A percentile compares a stretch with the other conserved stretches of the same genome.
Conservation (phyloP, 2,888 invertebrate genomes). For the Isoperla grammatica region DNA sequence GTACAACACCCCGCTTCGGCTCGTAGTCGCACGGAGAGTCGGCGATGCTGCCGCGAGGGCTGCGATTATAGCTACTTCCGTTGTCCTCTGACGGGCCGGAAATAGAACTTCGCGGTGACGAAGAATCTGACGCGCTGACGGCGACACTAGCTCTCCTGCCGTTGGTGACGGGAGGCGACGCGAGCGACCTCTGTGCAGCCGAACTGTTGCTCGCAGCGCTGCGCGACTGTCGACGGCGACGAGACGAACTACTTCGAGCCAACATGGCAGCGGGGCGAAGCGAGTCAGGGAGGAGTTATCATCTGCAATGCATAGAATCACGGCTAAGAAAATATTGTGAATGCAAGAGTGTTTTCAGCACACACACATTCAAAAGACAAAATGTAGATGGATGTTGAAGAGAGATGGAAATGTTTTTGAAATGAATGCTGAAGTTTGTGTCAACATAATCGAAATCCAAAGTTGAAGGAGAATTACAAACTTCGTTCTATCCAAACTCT, state of each 20-base stretch:
- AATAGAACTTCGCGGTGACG: conserved; percentile 34
- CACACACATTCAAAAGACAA: too few relatives aligned
- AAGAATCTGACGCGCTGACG: conserved; percentile 27
- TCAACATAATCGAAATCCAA: too few relatives aligned
- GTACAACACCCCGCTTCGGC: neutral
- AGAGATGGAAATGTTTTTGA: too few relatives aligned
- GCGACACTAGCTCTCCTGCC: conserved; percentile 33
- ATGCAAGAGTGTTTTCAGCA: too few relatives aligned
- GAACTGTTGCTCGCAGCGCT: conserved; percentile 50
- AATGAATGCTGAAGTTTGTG: too few relatives aligned
- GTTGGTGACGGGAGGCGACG: conserved; percentile 36
- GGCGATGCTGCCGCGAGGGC: conserved; percentile 42
- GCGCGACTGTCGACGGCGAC: conserved; percentile 60
- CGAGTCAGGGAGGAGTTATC: too few relatives aligned
- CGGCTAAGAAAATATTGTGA: too few relatives aligned
- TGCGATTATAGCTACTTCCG: conserved; percentile 28
- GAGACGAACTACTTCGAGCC: conserved; percentile 60
- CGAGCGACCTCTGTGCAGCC: conserved; percentile 55
- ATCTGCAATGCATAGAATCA: too few relatives aligned
- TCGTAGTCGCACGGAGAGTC: neutral
- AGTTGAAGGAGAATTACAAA: too few relatives aligned
- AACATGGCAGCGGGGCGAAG: conserved; percentile 46
- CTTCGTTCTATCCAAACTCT: too few relatives aligned
- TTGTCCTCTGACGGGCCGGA: conserved; percentile 40
- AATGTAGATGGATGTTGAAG: too few relatives aligned